Evolutionary conservation across 1,140 invertebrate species (phyloP), one percentile per base, ranked within the genome.

Genomic region (Ceratosolen fusciceps): DNA sequence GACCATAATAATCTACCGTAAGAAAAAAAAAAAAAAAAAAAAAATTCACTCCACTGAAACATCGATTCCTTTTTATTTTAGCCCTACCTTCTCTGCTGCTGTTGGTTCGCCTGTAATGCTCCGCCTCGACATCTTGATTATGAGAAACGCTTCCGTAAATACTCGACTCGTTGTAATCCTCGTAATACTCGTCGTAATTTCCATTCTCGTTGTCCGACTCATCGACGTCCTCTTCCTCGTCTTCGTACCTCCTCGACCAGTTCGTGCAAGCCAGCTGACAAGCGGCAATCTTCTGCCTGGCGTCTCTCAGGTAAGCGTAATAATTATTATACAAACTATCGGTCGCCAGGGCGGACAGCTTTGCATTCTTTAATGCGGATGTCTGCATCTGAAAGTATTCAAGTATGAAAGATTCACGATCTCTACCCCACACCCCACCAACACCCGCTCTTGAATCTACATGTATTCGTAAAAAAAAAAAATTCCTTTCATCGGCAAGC

Each of bases 261-360:
- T 91, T 91, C 0, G 88, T 85, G 84, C 96, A 97, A 0, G 95
- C 95, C 19, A 92, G 88, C 65, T 93, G 92, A 87, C 95, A 95
- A 10, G 93, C 90, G 31, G 92, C 91, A 49, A 98, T 95, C 86
- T 94, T 94, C 82, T 93, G 92, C 78, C 94, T 91, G 2, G 96
- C 96, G 85, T 97, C 96, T 83, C 93, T 93, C 21, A 98, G 90
- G 87, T 96, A 96, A 10, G 94, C 94, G 86, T 95, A 94, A 86
- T 95, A 95, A 89, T 96, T 96, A 26, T 94, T 94, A 85, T 94
- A 95, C 71, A 96, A 86, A 80, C 92, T 93, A 37, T 91, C 92
- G 1, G 89, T 77, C 8, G 56, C 70, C 83, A 47, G 1, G 0
- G 74, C 29, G 2, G 74, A 34, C 12, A 67, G 24, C 58, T 77